Evolutionary conservation across 2,797 vertebrate genomes (phyloP).

Genomic region (Lepus townsendii): DNA sequence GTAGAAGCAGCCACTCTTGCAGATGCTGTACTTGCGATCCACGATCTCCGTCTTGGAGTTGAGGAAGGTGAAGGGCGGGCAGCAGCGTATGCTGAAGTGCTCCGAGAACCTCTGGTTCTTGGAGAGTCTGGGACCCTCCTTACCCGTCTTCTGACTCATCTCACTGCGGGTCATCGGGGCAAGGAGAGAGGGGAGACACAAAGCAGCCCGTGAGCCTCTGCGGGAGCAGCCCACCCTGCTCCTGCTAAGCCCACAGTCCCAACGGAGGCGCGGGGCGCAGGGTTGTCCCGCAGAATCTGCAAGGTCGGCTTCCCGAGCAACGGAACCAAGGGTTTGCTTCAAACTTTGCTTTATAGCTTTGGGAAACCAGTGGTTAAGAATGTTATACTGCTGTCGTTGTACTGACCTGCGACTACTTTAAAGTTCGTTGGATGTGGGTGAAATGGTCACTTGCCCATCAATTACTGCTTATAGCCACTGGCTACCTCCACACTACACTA

Average conservation of each 20-base stretch:
- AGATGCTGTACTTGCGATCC: conserved; percentile 83
- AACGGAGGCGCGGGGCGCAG: too few relatives aligned
- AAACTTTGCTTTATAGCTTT: too few relatives aligned
- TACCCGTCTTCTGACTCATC: conserved; percentile 80
- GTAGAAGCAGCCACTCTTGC: conserved; percentile 83
- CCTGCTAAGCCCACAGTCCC: not conserved
- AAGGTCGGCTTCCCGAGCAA: not conserved
- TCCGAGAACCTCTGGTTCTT: conserved; percentile 83
- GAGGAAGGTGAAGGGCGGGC: conserved; percentile 84
- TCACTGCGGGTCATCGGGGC: conserved; percentile 38
- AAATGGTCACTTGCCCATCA: too few relatives aligned
- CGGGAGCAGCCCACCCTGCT: not conserved
- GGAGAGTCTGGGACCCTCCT: conserved; percentile 83
- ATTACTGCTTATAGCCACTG: too few relatives aligned
- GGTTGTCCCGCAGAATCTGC: not conserved
- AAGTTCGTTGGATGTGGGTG: too few relatives aligned
- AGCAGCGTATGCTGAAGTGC: conserved; percentile 82
- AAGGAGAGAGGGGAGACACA: not conserved
- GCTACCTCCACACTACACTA: too few relatives aligned
- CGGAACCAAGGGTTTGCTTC: too few relatives aligned
- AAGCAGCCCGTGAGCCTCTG: not conserved
- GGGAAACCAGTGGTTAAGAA: too few relatives aligned
- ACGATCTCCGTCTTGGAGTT: conserved; percentile 83
- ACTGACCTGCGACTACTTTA: too few relatives aligned
- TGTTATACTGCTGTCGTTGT: too few relatives aligned